Percentiles rank a stretch among this genome's conserved stretches.
phyloP scores from a whole-genome alignment of 2,113 vertebrate species.

The Halichoerus grypus region DNA sequence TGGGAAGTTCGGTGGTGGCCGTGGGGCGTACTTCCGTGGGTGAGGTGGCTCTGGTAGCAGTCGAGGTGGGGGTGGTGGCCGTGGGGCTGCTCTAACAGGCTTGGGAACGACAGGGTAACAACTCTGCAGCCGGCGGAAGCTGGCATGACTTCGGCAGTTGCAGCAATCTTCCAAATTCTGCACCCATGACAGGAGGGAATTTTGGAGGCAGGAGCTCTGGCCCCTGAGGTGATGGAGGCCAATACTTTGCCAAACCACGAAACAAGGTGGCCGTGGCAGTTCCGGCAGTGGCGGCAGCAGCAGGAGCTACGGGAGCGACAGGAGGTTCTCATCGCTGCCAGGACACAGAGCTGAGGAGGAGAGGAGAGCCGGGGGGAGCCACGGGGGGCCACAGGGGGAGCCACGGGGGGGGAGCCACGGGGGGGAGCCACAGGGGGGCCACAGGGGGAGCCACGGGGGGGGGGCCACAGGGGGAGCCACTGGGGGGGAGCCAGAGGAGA shows the following conservation, averaged over 20 bases:
- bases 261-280: rapidly evolving
- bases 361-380: conserved; percentile 77
- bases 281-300: background rate
- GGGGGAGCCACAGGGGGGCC: too few relatives aligned
- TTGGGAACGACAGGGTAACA: background rate
- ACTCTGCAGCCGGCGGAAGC: rapidly evolving
- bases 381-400: too few relatives aligned
- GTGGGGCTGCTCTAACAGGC: background rate
- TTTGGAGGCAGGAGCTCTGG: background rate
- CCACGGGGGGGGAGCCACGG: too few relatives aligned
- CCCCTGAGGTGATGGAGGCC: background rate
- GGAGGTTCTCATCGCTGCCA: conserved; percentile 87
- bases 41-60: background rate
- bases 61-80: background rate
- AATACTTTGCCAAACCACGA: background rate
- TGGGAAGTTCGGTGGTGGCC: background rate
- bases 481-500: too few relatives aligned
- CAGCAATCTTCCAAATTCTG: background rate
- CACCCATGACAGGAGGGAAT: background rate
- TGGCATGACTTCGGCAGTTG: rapidly evolving
- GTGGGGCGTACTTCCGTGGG: background rate
- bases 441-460: too few relatives aligned
- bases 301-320: conserved; percentile 73
- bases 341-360: conserved; percentile 92
- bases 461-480: too few relatives aligned